Conservation (phyloP, 2,888 invertebrate genomes). For the Philereme vetulata region DNA sequence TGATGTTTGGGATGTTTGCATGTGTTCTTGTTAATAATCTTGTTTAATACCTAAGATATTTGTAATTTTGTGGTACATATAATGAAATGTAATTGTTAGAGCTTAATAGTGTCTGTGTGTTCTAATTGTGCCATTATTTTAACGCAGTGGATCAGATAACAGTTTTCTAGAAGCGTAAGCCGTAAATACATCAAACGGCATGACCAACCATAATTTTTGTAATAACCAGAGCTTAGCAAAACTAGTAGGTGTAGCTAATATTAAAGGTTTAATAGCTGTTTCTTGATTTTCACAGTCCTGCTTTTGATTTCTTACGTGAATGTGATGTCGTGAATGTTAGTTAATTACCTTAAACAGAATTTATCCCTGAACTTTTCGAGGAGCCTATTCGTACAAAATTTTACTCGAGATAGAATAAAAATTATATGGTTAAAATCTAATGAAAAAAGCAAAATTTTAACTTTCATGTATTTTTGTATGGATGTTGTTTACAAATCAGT, state of each 20-base stretch:
- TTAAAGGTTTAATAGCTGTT: conserved; percentile 46
- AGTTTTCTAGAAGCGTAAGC: too few species aligned
- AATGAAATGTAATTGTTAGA: conserved; percentile 41
- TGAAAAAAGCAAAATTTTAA: conserved; percentile 33
- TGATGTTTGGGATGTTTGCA: conserved; percentile 16
- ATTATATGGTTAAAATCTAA: background rate
- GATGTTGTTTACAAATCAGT: conserved; percentile 49
- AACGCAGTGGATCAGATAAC: conserved; percentile 22
- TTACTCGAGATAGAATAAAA: conserved; percentile 8
- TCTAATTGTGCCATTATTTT: conserved; percentile 65
- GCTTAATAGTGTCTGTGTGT: conserved; percentile 63
- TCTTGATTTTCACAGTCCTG: conserved; percentile 43
- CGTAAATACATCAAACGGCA: too few species aligned
- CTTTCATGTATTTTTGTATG: conserved; percentile 68
- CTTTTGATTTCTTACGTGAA: conserved; percentile 32
- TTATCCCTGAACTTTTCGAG: conserved; percentile 2
- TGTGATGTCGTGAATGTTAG: background rate
- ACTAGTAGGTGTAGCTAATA: too few species aligned
- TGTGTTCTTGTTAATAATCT: conserved; percentile 9
- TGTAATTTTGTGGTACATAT: conserved; percentile 18
- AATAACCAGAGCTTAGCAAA: too few species aligned
- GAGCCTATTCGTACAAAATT: conserved; percentile 6
- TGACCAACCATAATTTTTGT: too few species aligned
- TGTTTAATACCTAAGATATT: conserved; percentile 6
- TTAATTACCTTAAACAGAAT: background rate